Evolutionary conservation across 2,888 invertebrate species (phyloP).

Genomic region (Erpobdella octoculata): DNA sequence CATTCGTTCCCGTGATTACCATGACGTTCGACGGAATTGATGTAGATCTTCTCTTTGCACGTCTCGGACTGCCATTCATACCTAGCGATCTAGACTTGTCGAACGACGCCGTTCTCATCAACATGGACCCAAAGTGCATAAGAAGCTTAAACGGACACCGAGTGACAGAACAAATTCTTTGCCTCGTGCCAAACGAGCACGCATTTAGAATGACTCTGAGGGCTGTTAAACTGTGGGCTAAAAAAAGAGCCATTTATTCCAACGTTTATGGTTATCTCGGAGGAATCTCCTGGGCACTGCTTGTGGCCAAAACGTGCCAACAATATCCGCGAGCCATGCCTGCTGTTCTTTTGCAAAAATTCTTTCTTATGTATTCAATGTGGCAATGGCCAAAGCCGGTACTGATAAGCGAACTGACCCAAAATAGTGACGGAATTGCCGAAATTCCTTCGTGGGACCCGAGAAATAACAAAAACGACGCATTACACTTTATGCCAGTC

Average conservation of each 20-base stretch:
- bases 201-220: conserved; percentile 85
- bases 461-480: not conserved
- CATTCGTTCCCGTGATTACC: conserved; percentile 97
- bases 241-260: conserved; percentile 96
- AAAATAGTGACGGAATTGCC: conserved; percentile 58
- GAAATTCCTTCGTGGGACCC: not conserved
- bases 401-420: conserved; percentile 73
- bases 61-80: conserved; percentile 86
- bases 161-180: conserved; percentile 94
- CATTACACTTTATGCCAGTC: conserved; percentile 95
- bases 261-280: conserved; percentile 95
- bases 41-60: conserved; percentile 90
- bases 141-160: conserved; percentile 89
- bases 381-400: conserved; percentile 95
- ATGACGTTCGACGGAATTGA: conserved; percentile 98
- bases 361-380: conserved; percentile 92
- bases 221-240: conserved; percentile 95
- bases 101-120: conserved; percentile 74
- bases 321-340: conserved; percentile 93
- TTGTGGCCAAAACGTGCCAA: conserved; percentile 95
- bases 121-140: conserved; percentile 89
- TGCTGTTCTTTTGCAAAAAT: conserved; percentile 88
- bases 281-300: conserved; percentile 98
- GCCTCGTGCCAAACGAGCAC: conserved; percentile 86
- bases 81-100: conserved; percentile 81